Evolutionary conservation across 2,888 invertebrate genomes (phyloP), one percentile per base, ranked within the genome.

Genomic region (Allolobophora icterica): DNA sequence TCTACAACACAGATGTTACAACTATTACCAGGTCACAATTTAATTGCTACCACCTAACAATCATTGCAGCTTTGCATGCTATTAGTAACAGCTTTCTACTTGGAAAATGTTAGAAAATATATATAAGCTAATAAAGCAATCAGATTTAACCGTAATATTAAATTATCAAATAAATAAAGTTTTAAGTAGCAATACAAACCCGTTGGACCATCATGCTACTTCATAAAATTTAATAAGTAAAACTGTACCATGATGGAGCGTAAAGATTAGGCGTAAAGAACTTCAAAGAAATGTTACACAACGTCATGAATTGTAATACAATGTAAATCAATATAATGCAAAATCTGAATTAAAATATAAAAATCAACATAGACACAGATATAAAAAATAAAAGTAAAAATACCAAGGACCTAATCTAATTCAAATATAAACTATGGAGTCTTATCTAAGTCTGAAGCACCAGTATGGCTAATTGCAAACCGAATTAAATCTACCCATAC

Each of bases 81-180:
- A n/a, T 71, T 71, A 71, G 71, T 71, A 71, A 71, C 71, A 71
- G 71, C n/a, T 71, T 52, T 71, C n/a, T 71, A 71, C 30, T 71
- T 71, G 71, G n/a, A 71, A 71, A 71, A n/a, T 71, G n/a, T 71
- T 71, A 71, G 71, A 52, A 13, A 71, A 71, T n/a, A 52, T 71
- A 58, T 58, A 71, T 71, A 71, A 71, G 30, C 71, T n/a, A 71
- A 71, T 71, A 3, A 58, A 24, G 24, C 24, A 58, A 58, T 58
- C 3, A 24, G 58, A 58, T 58, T 30, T 58, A 30, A 58, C n/a
- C n/a, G n/a, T n/a, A n/a, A n/a, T 17, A 71, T 13, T 71, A 71
- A 71, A 71, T n/a, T 8, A 71, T n/a, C 8, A 24, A 52, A 24
- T 1, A 71, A 71, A 71, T n/a, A 71, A n/a, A 71, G 30, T n/a